Evolutionary conservation across 2,797 vertebrate species (phyloP).

Genomic region (Natrix natrix): DNA sequence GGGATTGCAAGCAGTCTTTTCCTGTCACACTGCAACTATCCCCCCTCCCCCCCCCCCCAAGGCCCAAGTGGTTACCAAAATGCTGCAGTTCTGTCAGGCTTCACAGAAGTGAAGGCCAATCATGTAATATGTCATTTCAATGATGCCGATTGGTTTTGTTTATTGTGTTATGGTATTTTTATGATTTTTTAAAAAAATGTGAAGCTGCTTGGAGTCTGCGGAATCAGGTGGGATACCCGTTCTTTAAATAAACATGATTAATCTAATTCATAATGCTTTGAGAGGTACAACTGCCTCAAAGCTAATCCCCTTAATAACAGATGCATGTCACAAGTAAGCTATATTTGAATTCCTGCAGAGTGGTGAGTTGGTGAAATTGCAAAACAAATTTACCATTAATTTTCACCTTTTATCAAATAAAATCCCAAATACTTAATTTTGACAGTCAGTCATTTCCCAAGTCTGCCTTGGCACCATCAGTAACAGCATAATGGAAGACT

Average conservation of each 20-base stretch:
- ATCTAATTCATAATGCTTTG: not conserved
- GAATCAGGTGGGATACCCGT: not conserved
- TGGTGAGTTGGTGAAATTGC: not conserved
- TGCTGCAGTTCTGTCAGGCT: not conserved
- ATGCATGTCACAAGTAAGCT: not conserved
- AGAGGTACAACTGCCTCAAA: not conserved
- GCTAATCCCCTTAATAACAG: not conserved
- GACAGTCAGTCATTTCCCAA: slow-evolving; percentile 44
- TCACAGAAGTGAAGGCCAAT: not conserved
- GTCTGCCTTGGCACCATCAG: slow-evolving; percentile 2
- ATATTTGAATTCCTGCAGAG: not conserved
- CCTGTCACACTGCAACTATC: not conserved
- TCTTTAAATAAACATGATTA: not conserved
- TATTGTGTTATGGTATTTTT: not conserved
- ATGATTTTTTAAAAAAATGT: not conserved
- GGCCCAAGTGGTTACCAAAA: not conserved
- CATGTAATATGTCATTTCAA: not conserved
- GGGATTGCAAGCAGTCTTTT: not conserved
- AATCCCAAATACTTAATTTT: slow-evolving; percentile 38
- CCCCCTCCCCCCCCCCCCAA: not conserved
- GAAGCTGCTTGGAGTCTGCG: not conserved
- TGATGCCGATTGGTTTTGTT: not conserved
- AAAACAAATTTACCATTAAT: slow-evolving; percentile 19
- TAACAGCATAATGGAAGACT: not conserved
- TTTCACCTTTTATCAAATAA: slow-evolving; percentile 43